Evolutionary conservation across 2,888 invertebrate species (phyloP).

Genomic region (Oscheius sp.): DNA sequence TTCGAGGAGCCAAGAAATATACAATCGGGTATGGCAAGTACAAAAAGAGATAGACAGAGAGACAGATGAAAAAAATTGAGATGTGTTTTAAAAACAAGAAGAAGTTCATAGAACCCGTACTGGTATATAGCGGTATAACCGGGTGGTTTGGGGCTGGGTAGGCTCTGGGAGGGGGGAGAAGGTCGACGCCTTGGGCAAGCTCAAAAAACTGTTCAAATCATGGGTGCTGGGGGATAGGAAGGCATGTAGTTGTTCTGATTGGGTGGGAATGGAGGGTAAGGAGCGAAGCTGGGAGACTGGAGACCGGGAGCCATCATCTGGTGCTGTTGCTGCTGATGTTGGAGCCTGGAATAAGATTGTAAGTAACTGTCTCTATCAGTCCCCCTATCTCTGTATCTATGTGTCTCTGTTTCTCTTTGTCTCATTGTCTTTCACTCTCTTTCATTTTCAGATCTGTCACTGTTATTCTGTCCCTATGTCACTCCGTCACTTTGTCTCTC

Average conservation of each 20-base stretch:
- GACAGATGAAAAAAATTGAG: background rate
- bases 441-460: background rate
- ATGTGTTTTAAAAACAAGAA: slow-evolving; percentile 23
- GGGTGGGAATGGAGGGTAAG: background rate
- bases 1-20: slow-evolving; percentile 2
- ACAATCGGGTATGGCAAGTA: background rate
- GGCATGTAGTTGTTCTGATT: background rate
- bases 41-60: background rate
- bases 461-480: background rate
- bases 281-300: background rate
- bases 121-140: background rate
- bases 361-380: background rate
- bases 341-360: too few species aligned
- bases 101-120: slow-evolving; percentile 10
- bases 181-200: too few species aligned
- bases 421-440: slow-evolving; percentile 31
- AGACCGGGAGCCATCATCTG: slow-evolving; percentile 21
- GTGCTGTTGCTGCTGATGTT: background rate
- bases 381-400: background rate
- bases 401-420: background rate
- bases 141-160: background rate
- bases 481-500: background rate
- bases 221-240: background rate
- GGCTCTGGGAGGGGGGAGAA: background rate
- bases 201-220: background rate